Evolutionary conservation across 2,888 invertebrate genomes (phyloP).

Genomic region (Acanthosepion esculentum): DNA sequence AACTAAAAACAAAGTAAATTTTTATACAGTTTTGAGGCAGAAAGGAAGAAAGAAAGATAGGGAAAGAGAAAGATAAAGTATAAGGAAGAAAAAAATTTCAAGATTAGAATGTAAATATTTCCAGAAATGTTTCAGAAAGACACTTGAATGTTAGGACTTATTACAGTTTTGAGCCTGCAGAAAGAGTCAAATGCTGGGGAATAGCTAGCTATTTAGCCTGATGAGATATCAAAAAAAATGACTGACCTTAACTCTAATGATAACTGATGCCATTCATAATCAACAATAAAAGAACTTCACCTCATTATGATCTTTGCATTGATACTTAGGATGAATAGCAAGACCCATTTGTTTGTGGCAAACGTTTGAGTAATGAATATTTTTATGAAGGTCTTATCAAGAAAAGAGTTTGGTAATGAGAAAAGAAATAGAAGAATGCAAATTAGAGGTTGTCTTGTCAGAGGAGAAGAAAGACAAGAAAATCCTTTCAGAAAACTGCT

Average conservation of each 20-base stretch:
- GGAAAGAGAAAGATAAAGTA: background rate
- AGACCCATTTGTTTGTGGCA: background rate
- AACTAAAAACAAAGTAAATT: background rate
- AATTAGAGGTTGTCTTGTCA: background rate
- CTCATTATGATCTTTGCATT: background rate
- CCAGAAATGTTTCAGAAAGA: background rate
- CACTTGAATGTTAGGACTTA: background rate
- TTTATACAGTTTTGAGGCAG: background rate
- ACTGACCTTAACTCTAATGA: background rate
- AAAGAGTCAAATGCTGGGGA: background rate
- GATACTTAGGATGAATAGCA: background rate
- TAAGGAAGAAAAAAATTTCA: background rate
- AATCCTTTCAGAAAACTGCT: background rate
- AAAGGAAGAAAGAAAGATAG: background rate
- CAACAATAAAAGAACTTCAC: background rate
- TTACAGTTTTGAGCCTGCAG: background rate
- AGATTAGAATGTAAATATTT: conserved; percentile 2
- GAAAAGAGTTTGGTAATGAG: background rate
- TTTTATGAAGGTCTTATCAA: background rate
- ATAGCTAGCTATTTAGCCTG: background rate
- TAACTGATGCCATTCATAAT: background rate
- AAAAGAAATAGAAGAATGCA: background rate
- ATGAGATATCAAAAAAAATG: background rate
- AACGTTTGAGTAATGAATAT: background rate
- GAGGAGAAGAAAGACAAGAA: background rate